Percentiles rank a stretch among this genome's conserved stretches.
phyloP scores from a whole-genome alignment of 2,797 vertebrate species.

The Periparus ater region DNA sequence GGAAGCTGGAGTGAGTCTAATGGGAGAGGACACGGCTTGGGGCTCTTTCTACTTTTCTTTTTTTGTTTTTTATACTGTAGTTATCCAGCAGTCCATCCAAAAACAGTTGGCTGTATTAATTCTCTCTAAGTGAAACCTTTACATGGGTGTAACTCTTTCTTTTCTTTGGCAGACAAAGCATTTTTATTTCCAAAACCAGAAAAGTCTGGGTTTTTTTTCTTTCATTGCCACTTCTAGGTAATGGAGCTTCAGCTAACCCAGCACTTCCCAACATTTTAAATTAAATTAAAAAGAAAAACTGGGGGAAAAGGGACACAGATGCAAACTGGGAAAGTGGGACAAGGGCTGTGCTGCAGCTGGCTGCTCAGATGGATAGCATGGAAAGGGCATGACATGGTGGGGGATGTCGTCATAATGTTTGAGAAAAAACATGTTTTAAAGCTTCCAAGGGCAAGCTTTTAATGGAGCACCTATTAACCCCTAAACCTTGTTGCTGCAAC shows the following conservation, averaged over 20 bases:
- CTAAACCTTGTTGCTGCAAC: background rate
- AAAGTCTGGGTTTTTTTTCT: background rate
- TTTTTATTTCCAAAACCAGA: conserved; percentile 63
- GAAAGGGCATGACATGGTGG: background rate
- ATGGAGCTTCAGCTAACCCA: background rate
- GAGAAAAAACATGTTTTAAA: background rate
- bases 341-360: background rate
- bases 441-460: background rate
- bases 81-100: conserved; percentile 6
- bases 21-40: conserved; percentile 6
- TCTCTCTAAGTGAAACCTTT: conserved; percentile 59
- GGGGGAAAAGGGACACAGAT: background rate
- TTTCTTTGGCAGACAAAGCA: conserved; percentile 54
- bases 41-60: background rate
- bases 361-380: background rate
- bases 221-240: conserved; percentile 23
- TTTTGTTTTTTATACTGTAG: background rate
- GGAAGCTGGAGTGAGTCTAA: background rate
- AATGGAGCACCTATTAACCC: background rate
- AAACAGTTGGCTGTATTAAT: conserved; percentile 43
- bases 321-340: background rate
- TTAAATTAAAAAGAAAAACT: background rate
- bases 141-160: conserved; percentile 61
- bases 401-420: background rate
- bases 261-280: background rate